Conservation (phyloP, 1,140 invertebrate genomes). For the Bombus huntii region DNA sequence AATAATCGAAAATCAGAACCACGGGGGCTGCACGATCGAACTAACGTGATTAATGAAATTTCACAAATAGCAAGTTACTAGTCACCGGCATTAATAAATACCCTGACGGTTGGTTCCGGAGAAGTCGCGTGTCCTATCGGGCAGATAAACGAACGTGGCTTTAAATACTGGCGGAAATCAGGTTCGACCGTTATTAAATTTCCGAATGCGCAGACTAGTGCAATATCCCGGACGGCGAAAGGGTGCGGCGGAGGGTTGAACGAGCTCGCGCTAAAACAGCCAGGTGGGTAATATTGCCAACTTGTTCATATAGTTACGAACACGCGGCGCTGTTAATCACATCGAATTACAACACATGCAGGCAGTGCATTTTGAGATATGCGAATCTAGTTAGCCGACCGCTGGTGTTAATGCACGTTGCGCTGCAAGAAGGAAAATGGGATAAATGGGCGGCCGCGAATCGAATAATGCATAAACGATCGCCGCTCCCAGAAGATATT, state of each 20-base stretch:
- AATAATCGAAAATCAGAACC: too few species aligned
- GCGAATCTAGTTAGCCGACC: slow-evolving; percentile 64
- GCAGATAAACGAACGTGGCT: slow-evolving; percentile 32
- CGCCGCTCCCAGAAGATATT: slow-evolving; percentile 49
- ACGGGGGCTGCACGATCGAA: too few species aligned
- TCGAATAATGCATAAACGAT: slow-evolving; percentile 62
- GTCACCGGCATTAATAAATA: too few species aligned
- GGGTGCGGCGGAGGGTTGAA: slow-evolving; percentile 7
- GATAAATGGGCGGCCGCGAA: slow-evolving; percentile 60
- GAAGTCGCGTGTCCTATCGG: slow-evolving; percentile 1
- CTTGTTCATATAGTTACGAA: slow-evolving; percentile 70
- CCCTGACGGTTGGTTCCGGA: not conserved
- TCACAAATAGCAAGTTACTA: too few species aligned
- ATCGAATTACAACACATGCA: slow-evolving; percentile 68
- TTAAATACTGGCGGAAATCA: slow-evolving; percentile 57
- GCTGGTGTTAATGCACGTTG: slow-evolving; percentile 63
- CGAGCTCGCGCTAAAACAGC: slow-evolving; percentile 50
- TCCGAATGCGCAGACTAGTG: slow-evolving; percentile 54
- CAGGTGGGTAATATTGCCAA: slow-evolving; percentile 69
- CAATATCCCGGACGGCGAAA: slow-evolving; percentile 46
- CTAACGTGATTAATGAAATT: too few species aligned
- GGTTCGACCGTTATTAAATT: slow-evolving; percentile 63
- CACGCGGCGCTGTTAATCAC: slow-evolving; percentile 70
- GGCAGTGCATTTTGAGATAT: slow-evolving; percentile 66
- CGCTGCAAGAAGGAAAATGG: slow-evolving; percentile 55